Evolutionary conservation across 2,113 vertebrate species (phyloP), one percentile per base, ranked within the genome.

Genomic region (Fulica atra): DNA sequence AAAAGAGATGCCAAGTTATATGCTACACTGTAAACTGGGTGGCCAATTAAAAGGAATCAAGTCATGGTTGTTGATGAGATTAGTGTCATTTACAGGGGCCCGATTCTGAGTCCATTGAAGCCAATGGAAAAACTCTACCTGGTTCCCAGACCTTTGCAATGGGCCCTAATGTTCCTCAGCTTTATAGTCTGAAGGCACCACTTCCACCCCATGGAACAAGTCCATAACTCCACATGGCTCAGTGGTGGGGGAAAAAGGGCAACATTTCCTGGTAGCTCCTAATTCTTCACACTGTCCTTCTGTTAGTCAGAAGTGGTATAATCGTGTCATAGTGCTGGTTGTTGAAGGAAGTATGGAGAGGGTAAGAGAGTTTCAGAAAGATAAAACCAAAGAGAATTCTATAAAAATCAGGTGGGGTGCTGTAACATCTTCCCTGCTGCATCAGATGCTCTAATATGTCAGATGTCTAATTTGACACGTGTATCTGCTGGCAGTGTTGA

Each of bases 41-140:
- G 92, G 93, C 95, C 86, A 97, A 91, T 97, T 96, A 96, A 54
- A 86, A 92, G 70, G 72, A 93, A 89, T 96, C 95, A 95, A 93
- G 35, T 92, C 70, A 72, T 31, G 31, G 61, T 50, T 57, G 61
- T 57, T 46, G 77, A 87, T 93, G 77, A 96, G 94, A 96, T 97
- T 96, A 96, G 68, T 96, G 94, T 95, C 89, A 86, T 73, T 87
- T 66, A 48, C 56, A 81, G 65, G 63, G 36, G 10, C 33, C n/a
- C 81, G 36, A 73, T 54, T 89, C 61, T 57, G 80, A 81, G 40
- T 36, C 70, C 48, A 54, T 0, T 69, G 81, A 76, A 91, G 50
- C 36, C 53, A 24, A 13, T 66, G 86, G 51, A 61, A 79, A 95
- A 95, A 74, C 60, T 92, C 91, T 86, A 60, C 73, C 44, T 84